A percentile compares a stretch with the other conserved stretches of the same genome.
Evolutionary conservation across 2,797 vertebrate species (phyloP).

Genomic region (Platalea minor): DNA sequence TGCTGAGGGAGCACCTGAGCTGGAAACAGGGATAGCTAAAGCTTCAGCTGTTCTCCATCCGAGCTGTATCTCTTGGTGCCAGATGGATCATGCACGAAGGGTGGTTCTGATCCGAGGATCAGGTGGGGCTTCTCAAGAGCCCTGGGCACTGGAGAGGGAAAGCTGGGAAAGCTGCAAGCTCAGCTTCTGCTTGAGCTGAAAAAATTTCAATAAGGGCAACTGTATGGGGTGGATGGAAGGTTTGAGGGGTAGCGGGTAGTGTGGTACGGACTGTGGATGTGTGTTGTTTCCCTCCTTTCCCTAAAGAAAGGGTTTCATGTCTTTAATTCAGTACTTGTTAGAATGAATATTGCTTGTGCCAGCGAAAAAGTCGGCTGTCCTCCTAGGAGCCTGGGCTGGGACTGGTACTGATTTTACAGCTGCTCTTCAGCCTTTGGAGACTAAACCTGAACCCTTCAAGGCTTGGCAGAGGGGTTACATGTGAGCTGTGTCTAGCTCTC

Average conservation of each 20-base stretch:
- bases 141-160: not conserved
- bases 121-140: not conserved
- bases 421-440: not conserved
- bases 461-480: not conserved
- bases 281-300: not conserved
- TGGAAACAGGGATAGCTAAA: not conserved
- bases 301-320: not conserved
- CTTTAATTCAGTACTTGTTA: not conserved
- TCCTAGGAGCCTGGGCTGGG: not conserved
- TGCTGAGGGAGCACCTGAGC: not conserved
- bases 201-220: not conserved
- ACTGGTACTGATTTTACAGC: not conserved
- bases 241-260: not conserved
- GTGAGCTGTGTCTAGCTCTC: not conserved
- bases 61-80: not conserved
- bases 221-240: not conserved
- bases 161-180: not conserved
- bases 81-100: accelerated
- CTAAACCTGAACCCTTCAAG: not conserved
- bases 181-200: not conserved
- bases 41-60: not conserved
- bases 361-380: not conserved
- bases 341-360: not conserved
- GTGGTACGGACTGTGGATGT: not conserved
- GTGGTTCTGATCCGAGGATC: not conserved